Conservation (phyloP, 2,888 invertebrate species). For the Aporophyla nigra region DNA sequence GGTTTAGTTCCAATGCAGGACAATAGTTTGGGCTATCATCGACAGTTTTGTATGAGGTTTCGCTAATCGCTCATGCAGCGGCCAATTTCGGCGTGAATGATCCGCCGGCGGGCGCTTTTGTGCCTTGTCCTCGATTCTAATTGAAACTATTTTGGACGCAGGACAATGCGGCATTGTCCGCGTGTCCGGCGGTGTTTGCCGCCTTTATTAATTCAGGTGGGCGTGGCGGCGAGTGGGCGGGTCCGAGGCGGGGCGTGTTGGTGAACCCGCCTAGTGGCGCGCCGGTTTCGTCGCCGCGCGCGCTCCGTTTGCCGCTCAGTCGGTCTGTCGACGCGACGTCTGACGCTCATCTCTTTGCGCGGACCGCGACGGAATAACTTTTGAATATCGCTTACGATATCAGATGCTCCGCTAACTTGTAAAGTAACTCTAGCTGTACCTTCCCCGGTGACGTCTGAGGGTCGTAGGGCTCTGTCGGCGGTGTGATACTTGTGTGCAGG, state of each 20-base stretch:
- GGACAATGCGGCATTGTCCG: conserved; percentile 90
- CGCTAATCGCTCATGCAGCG: conserved; percentile 83
- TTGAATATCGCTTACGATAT: conserved; percentile 74
- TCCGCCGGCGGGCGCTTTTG: conserved; percentile 86
- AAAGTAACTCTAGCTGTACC: conserved; percentile 44
- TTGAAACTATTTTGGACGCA: conserved; percentile 90
- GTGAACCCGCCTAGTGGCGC: conserved; percentile 73
- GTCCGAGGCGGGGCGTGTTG: conserved; percentile 76
- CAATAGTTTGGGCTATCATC: conserved; percentile 63
- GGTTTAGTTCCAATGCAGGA: conserved; percentile 59
- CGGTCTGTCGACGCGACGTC: conserved; percentile 86
- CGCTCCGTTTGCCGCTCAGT: conserved; percentile 79
- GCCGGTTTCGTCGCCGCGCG: conserved; percentile 72
- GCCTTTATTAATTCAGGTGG: conserved; percentile 90
- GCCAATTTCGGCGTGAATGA: conserved; percentile 87
- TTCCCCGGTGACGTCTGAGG: conserved; percentile 52
- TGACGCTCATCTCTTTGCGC: conserved; percentile 81
- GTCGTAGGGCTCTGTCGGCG: conserved; percentile 63
- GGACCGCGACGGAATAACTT: conserved; percentile 75
- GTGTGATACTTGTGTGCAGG: conserved; percentile 68
- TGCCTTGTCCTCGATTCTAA: conserved; percentile 88
- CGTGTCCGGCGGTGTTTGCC: conserved; percentile 90
- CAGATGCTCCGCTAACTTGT: conserved; percentile 60
- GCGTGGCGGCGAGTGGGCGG: conserved; percentile 85
- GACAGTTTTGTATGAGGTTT: conserved; percentile 72